phyloP scores from a whole-genome alignment of 2,888 invertebrate genomes.

The Salticus scenicus region DNA sequence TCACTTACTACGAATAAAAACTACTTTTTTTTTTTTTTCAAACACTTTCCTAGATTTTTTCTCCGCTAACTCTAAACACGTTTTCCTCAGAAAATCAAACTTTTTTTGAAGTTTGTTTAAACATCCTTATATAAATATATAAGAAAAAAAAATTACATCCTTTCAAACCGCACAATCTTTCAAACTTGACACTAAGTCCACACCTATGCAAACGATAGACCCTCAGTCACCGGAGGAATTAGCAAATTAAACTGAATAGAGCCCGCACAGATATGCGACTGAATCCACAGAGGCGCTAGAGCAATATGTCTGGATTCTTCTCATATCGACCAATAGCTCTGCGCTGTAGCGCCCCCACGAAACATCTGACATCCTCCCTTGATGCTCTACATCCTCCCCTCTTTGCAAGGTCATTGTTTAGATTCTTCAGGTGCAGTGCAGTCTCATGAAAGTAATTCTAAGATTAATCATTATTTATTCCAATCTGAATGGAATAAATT shows the following conservation, averaged over 20 bases:
- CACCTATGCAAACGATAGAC: neutral
- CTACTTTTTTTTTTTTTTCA: too few species aligned
- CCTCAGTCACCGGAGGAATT: neutral
- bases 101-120: too few species aligned
- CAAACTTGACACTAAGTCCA: too few species aligned
- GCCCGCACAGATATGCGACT: neutral
- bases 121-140: too few species aligned
- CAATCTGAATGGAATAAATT: too few species aligned
- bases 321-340: conserved; percentile 17
- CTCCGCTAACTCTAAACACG: too few species aligned
- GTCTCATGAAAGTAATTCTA: neutral
- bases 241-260: neutral
- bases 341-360: neutral
- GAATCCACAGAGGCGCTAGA: conserved; percentile 19
- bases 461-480: too few species aligned
- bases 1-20: too few species aligned
- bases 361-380: neutral
- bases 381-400: neutral
- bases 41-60: too few species aligned
- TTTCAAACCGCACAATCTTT: too few species aligned
- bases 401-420: neutral
- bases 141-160: too few species aligned
- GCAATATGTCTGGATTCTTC: neutral
- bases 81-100: too few species aligned
- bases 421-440: neutral